Conservation (phyloP, 2,888 invertebrate genomes). For the Ormia ochracea region DNA sequence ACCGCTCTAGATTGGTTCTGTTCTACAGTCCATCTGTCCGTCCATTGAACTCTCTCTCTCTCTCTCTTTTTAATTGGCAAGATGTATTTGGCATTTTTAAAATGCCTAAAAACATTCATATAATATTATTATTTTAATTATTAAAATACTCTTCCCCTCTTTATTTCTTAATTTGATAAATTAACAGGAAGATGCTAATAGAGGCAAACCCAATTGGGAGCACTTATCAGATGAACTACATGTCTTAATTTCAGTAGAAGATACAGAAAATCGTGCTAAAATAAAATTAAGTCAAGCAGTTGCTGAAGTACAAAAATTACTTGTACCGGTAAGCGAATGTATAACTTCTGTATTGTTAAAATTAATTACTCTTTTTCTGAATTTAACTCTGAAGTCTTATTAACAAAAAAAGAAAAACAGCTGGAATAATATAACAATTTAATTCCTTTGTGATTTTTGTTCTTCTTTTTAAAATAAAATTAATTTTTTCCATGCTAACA, state of each 20-base stretch:
- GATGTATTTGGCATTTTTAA: too few relatives aligned
- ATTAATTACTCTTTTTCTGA: background rate
- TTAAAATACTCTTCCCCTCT: background rate
- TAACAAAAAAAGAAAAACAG: conserved; percentile 28
- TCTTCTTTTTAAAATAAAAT: background rate
- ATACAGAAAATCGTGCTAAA: conserved; percentile 97
- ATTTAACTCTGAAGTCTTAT: conserved; percentile 13
- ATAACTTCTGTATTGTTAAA: background rate
- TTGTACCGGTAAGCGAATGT: conserved; percentile 91
- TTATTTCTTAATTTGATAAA: background rate
- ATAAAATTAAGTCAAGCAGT: conserved; percentile 96
- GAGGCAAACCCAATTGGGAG: conserved; percentile 99
- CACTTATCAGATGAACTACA: conserved; percentile 99
- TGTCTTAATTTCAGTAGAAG: conserved; percentile 98
- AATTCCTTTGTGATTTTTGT: conserved; percentile 36
- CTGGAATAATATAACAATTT: conserved; percentile 28
- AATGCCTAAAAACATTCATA: too few relatives aligned
- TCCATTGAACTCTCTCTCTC: too few relatives aligned
- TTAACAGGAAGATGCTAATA: conserved; percentile 96
- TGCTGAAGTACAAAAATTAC: conserved; percentile 97
- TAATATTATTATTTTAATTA: background rate
- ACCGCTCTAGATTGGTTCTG: too few relatives aligned
- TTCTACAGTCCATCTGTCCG: too few relatives aligned
- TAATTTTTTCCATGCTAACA: conserved; percentile 37
- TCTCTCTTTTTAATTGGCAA: too few relatives aligned